Evolutionary conservation across 1,140 invertebrate genomes (phyloP), one percentile per base, ranked within the genome.

Genomic region (Euura saliciscinereae): DNA sequence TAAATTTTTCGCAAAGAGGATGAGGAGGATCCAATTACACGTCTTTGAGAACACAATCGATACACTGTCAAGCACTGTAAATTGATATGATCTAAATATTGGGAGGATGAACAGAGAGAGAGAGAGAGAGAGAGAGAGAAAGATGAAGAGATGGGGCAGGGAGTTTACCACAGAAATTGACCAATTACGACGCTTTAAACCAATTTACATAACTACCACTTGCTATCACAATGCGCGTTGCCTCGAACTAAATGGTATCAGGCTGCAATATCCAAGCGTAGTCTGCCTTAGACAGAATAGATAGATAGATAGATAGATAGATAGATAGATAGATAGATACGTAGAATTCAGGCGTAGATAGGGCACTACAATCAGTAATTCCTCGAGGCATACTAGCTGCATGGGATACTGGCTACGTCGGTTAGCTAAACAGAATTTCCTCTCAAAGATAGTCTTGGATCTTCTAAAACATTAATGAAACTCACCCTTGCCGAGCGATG

Each of bases 181-280:
- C 51, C 51, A 59, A 59, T 59, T 59, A 59, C 51, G 51, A 11
- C 51, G 51, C 51, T 59, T 6, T 59, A 59, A 59, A 59, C 51
- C 51, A 59, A 59, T 59, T 59, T 59, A 59, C 51, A 59, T 59
- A 59, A 59, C 51, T 59, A 59, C 51, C 51, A 59, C 51, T 59
- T 59, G 8, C 51, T 59, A 59, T 59, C 51, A 59, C 51, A 59
- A 59, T 59, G 51, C 51, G 51, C 51, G 51, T 11, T 8, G 51
- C 10, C 8, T n/a, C 6, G 51, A 59, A 59, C 51, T 59, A 59
- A 59, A 59, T 59, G 6, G 8, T 59, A 59, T 59, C 51, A 59
- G 51, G 8, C 51, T 59, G 51, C 51, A 59, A 59, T 59, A 59
- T 59, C 51, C 51, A 8, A 6, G 13, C 51, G 8, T 59, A 59